A percentile compares a stretch with the other conserved stretches of the same genome.
Conservation (phyloP, 2,888 invertebrate species). For the Apamea anceps region DNA sequence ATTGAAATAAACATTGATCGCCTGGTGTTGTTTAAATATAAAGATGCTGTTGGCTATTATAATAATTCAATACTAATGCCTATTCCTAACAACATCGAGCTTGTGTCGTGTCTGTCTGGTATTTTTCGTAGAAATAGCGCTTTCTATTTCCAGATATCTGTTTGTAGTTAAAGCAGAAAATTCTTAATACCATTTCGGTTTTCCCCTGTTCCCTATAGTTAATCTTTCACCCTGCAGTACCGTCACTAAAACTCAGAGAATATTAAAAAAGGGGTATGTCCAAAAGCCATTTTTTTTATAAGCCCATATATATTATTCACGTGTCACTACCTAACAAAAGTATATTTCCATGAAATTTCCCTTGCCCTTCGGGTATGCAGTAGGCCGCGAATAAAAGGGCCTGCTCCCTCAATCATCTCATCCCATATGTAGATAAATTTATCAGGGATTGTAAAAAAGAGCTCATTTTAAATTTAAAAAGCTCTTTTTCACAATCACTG, state of each 20-base stretch:
- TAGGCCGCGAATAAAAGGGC: conserved; percentile 57
- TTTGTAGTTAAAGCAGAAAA: not conserved
- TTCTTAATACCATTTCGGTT: not conserved
- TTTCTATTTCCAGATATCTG: conserved; percentile 22
- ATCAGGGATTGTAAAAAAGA: conserved; percentile 58
- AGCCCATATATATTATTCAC: conserved; percentile 62
- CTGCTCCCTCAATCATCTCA: conserved; percentile 63
- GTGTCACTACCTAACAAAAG: conserved; percentile 65
- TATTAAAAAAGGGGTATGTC: conserved; percentile 23
- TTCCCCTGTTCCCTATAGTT: not conserved
- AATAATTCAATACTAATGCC: conserved; percentile 15
- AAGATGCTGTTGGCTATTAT: conserved; percentile 13
- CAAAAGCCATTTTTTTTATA: conserved; percentile 50
- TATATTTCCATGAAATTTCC: conserved; percentile 66
- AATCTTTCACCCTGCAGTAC: conserved; percentile 22
- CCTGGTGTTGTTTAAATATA: conserved; percentile 21
- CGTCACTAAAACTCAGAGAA: conserved; percentile 18
- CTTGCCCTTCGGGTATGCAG: conserved; percentile 55
- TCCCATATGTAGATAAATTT: conserved; percentile 55
- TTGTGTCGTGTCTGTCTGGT: not conserved
- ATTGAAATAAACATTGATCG: conserved; percentile 47
- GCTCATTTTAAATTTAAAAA: conserved; percentile 56
- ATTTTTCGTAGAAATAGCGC: conserved; percentile 7
- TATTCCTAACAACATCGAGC: conserved; percentile 13
- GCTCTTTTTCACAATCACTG: conserved; percentile 58